Evolutionary conservation across 2,113 vertebrate genomes (phyloP), one percentile per base, ranked within the genome.

Genomic region (Anoura caudifer): DNA sequence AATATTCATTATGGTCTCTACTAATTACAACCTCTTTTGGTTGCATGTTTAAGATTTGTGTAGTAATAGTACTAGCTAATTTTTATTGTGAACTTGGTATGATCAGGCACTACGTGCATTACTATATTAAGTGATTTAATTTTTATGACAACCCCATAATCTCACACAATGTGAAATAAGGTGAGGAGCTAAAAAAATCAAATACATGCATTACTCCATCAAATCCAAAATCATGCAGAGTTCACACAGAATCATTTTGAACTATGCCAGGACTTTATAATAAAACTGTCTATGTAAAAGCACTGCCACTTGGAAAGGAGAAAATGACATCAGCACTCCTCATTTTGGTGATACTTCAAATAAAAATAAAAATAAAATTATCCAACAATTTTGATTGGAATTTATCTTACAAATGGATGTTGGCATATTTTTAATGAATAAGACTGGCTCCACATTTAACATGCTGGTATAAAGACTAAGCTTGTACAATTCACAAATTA

Each of bases 361-460:
- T 59, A 83, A 94, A 94, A 72, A 79, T 41, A 81, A 61, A 72
- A 84, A 70, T 83, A 8, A 69, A 95, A 77, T 84, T 84, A 61
- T 9, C 24, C 45, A 56, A 20, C 20, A 80, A 89, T 47, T 31
- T 72, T 80, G 36, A 79, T 20, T 10, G 89, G 33, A 43, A 43
- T 79, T 17, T n/a, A 3, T 69, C 87, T 82, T 61, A 82, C 5
- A 52, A 56, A 67, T 63, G 9, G 8, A 15, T 82, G 5, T 63
- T 59, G 59, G 45, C 7, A 6, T 87, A 50, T 91, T 87, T 88
- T 54, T 24, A 75, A n/a, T 84, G 36, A 77, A 16, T n/a, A 84
- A 47, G 2, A 56, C 19, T 79, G 36, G 43, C 1, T 83, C 69
- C 38, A 38, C 61, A 50, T 70, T 69, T 24, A 70, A 52, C 10